A percentile compares a stretch with the other conserved stretches of the same genome.
Evolutionary conservation across 2,113 vertebrate genomes (phyloP).

Genomic region (Phasianus colchicus): DNA sequence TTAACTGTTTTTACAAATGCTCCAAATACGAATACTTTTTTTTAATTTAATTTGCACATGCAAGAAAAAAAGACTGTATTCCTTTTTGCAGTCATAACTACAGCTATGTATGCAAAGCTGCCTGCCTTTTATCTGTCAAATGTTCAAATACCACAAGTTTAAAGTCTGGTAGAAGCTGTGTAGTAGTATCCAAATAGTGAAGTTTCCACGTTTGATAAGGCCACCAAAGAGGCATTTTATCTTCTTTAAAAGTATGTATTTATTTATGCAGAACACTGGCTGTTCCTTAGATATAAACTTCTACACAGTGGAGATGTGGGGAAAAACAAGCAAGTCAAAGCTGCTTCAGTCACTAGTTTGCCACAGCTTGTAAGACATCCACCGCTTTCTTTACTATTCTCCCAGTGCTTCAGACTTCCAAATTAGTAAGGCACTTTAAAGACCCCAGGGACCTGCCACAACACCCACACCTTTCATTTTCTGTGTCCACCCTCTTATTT

Average conservation of each 20-base stretch:
- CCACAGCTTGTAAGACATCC: background rate
- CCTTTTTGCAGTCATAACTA: fast-evolving
- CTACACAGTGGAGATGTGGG: background rate
- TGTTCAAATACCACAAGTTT: background rate
- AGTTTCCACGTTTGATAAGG: background rate
- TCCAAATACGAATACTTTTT: background rate
- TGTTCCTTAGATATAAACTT: background rate
- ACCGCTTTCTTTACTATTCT: background rate
- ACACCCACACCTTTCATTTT: background rate
- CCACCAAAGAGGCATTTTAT: background rate
- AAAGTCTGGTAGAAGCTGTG: background rate
- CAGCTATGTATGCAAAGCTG: fast-evolving
- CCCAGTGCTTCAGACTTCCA: background rate
- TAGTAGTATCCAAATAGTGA: background rate
- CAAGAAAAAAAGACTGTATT: background rate
- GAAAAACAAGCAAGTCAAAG: background rate
- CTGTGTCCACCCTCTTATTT: background rate
- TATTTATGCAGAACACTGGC: background rate
- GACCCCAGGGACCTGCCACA: background rate
- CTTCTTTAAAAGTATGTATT: background rate
- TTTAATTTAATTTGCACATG: background rate
- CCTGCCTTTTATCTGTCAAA: background rate
- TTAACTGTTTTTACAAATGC: background rate
- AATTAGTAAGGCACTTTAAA: background rate
- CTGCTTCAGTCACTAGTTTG: background rate